Base-by-base conservation (phyloP, 2,113 vertebrate species). In the Butorides virescens region DNA sequence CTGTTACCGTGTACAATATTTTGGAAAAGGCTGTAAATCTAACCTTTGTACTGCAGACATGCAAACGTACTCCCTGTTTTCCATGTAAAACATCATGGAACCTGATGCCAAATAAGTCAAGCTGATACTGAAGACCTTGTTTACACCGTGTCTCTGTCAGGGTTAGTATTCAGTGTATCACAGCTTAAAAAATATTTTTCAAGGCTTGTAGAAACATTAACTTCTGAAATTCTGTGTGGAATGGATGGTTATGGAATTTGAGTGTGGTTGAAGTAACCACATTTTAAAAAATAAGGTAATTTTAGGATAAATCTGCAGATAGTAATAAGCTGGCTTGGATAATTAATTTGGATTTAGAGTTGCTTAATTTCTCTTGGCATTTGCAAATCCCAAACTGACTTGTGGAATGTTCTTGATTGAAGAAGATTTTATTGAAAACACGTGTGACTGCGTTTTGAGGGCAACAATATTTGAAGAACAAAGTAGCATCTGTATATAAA, bases 351-450 rank as follows among this genome's bases (percentile, higher is more conserved):
- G 56, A 49, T 85, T 91, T 91, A 85, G 89, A 68, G 70, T 95
- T 97, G 84, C 94, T 94, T 97, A 82, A 94, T 85, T 73, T 92
- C 78, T 96, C 26, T 75, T 91, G 85, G 82, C 55, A 68, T 84
- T 77, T 93, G 67, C 34, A 92, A 90, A 92, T 93, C 96, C 92
- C 93, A 95, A 6, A 56, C 66, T 67, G 58, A 85, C 71, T 83
- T 62, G 56, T 89, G 91, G 92, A 84, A 88, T 89, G 80, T 65
- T 95, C 96, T 79, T 58, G 83, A 74, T 80, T 71, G 55, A 50
- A 82, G 83, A 72, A 46, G 36, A 63, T 63, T 88, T 94, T 66
- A 96, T 88, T 85, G 89, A 87, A 96, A 97, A 83, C 96, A 96
- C 36, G 80, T 94, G 92, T 90, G 73, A 68, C 59, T 86, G 36